Percentiles rank a stretch among this genome's conserved stretches.
Conservation (phyloP, 2,797 vertebrate genomes). For the Cossypha polioptera region DNA sequence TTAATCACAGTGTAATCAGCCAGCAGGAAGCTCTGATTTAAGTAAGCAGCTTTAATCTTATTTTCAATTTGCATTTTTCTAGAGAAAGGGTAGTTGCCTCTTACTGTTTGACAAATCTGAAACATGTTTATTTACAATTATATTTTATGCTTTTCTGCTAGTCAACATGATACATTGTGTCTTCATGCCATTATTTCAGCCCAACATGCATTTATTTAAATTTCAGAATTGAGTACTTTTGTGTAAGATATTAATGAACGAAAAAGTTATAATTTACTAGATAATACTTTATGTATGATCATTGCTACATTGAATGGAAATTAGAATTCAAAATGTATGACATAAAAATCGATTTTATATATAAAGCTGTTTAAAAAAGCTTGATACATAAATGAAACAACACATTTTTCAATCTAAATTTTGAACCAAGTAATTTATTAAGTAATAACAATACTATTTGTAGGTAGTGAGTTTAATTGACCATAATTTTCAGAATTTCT, state of each 20-base stretch:
- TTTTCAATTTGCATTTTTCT: constrained; percentile 29
- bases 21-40: constrained; percentile 25
- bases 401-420: neutral
- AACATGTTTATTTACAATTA: neutral
- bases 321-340: neutral
- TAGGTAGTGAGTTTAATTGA: neutral
- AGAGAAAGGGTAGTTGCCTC: neutral
- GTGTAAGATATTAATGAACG: neutral
- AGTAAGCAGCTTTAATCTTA: constrained; percentile 40
- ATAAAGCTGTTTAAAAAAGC: neutral
- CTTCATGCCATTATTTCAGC: neutral
- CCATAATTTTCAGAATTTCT: neutral
- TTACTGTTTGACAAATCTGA: neutral
- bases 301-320: neutral
- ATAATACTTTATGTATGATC: neutral
- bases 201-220: neutral
- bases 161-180: neutral
- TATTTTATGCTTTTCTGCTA: neutral
- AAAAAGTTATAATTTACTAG: neutral
- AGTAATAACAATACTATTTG: neutral
- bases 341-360: neutral
- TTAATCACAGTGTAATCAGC: constrained; percentile 49
- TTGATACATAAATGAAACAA: neutral
- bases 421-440: neutral
- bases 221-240: neutral